phyloP scores from a whole-genome alignment of 2,888 invertebrate genomes.

The Cabera pusaria region DNA sequence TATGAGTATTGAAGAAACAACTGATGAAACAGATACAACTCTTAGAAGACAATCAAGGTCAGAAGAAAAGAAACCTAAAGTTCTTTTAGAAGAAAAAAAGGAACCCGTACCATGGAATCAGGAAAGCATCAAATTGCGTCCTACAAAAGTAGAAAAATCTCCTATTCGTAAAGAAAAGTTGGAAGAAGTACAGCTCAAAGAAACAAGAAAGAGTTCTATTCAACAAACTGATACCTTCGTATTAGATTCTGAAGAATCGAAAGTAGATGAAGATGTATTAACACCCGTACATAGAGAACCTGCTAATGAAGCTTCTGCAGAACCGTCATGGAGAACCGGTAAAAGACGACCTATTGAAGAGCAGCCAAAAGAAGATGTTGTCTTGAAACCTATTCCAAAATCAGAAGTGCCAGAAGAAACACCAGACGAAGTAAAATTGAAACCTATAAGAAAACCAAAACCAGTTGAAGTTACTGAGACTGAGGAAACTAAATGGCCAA shows the following conservation, averaged over 20 bases:
- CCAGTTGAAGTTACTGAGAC: conserved; percentile 45
- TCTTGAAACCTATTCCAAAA: conserved; percentile 79
- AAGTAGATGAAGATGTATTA: conserved; percentile 48
- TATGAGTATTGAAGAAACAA: conserved; percentile 11
- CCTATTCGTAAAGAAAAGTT: conserved; percentile 80
- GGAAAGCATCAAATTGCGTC: conserved; percentile 84
- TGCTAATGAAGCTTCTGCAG: conserved; percentile 41
- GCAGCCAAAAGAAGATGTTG: conserved; percentile 81
- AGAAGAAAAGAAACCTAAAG: conserved; percentile 37
- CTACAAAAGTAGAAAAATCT: conserved; percentile 83
- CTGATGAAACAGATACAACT: too few relatives aligned
- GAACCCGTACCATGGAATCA: conserved; percentile 83
- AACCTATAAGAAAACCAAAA: conserved; percentile 12
- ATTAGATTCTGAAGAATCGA: conserved; percentile 81
- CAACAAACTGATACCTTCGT: conserved; percentile 59
- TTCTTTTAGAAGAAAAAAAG: conserved; percentile 43
- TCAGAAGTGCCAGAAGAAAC: conserved; percentile 54
- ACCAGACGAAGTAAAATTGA: conserved; percentile 40
- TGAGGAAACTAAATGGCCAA: conserved; percentile 50
- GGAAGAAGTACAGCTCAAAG: conserved; percentile 68
- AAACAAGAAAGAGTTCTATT: conserved; percentile 60
- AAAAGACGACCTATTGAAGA: conserved; percentile 77
- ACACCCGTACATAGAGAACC: conserved; percentile 12
- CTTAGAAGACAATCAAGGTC: conserved; percentile 33
- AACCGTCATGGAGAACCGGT: conserved; percentile 45